Base-by-base conservation (phyloP, 2,888 invertebrate genomes). In the Nemapogon koenigi region DNA sequence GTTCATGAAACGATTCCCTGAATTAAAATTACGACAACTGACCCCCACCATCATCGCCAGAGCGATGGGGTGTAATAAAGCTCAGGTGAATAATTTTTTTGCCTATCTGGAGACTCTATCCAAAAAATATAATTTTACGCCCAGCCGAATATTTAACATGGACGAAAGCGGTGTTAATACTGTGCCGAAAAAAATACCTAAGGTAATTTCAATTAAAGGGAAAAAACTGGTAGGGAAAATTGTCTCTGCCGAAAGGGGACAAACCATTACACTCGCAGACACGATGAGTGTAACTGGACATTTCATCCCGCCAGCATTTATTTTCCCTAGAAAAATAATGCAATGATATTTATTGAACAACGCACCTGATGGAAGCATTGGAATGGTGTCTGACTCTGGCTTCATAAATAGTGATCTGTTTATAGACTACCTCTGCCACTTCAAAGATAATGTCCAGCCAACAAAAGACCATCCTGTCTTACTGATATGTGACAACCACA, bases 241-340 rank as follows among this genome's bases (percentile, higher is more conserved):
- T 30, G 45, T 42, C 3, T 35, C 39, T 29, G 49, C 39, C 2
- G 47, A 51, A 39, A 37, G 44, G 38, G 50, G 48, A 13, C 35
- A 41, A 35, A 41, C 42, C 16, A 35, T 47, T 14, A 51, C 50
- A 33, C 46, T 42, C 17, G 48, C 48, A 6, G 46, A 44, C 36
- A 46, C 45, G 33, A 47, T 52, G 44, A 46, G 42, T 41, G 54
- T 50, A 15, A 32, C 44, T 25, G 54, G 55, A 14, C 16, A 25
- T 26, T 55, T 45, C 37, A 46, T 55, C 4, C 49, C 55, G 16
- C 54, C 53, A 13, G 41, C 47, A 19, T 35, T 58, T 25, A 51
- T 54, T 16, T 51, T 48, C 38, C 47, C 47, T 4, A 44, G 51
- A 31, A 46, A 46, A 31, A 43, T 44, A 39, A 41, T 44, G 41